Base-by-base conservation (phyloP, 2,797 vertebrate species). In the Coranthus polyacanthus region DNA sequence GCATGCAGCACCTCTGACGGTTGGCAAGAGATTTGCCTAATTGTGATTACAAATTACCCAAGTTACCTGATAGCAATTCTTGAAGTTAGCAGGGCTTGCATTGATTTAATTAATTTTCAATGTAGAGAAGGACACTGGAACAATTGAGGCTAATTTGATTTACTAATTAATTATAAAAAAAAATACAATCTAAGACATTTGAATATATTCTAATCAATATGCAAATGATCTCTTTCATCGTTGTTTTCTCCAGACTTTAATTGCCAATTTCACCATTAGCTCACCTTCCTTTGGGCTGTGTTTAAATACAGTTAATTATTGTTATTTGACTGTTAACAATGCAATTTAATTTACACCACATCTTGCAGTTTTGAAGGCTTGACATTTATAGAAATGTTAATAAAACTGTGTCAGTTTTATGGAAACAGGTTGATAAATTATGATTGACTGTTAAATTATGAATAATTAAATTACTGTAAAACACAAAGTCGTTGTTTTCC, bases 21-120 rank as follows among this genome's bases (percentile, higher is more conserved):
- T 15, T 43, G 74, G 68, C 63, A 18, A 50, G 83, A 85, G 72
- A 91, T 87, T 88, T 67, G 80, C 65, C 68, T 88, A 85, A 90
- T 90, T 90, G 87, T 78, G 87, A 88, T 92, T 84, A 88, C 77
- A 86, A 92, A 93, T 92, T 76, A 85, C 53, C 68, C 80, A 75
- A 84, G 86, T 90, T 85, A 89, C 81, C 84, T 79, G 75, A 87
- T 86, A 89, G 83, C 79, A 84, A 64, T 85, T 84, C 63, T 47
- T 46, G 26, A 78, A 86, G 75, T 85, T 84, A 89, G 77, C 47
- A 0, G 67, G 66, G 79, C 74, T 67, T 62, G 58, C 50, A 56
- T 66, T 74, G 77, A 88, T 88, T 85, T 70, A 87, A 92, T 92
- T 89, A 77, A 86, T 86, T 86, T 76, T 34, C 79, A 83, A 41